Percentiles rank a stretch among this genome's conserved stretches.
These are phyloP conservation scores for Gambusia holbrooki DNA, from an alignment of 2,113 vertebrate genomes.

Conservation along the genomic window DNA sequence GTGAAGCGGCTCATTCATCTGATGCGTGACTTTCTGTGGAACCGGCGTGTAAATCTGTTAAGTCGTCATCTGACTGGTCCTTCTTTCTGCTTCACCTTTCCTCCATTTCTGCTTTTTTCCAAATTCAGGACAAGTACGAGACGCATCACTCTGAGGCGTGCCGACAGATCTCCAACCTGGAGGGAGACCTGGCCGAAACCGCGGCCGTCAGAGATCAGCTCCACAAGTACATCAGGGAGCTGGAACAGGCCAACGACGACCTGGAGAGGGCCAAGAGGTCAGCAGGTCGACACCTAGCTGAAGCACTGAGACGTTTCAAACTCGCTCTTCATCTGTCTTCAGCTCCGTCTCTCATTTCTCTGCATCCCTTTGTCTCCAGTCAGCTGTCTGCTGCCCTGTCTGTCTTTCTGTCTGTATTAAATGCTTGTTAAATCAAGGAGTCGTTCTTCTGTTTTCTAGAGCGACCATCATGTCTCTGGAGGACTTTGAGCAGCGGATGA, in stretches of 20 bases:
- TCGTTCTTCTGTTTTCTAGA: slow-evolving; percentile 61
- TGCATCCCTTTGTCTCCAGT: no score
- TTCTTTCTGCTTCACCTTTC: not conserved
- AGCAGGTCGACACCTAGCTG: not conserved
- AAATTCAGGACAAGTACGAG: slow-evolving; percentile 88
- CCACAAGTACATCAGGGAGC: slow-evolving; percentile 93
- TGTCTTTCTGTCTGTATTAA: no score
- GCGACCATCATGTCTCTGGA: slow-evolving; percentile 97
- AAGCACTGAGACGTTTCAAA: no score
- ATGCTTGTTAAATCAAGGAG: no score
- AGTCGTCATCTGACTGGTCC: not conserved
- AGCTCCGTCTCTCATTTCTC: no score
- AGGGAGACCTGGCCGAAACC: slow-evolving; percentile 90
- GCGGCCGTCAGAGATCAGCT: slow-evolving; percentile 90
- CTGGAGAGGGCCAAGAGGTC: slow-evolving; percentile 95
- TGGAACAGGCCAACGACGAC: slow-evolving; percentile 96
- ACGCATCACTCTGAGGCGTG: slow-evolving; percentile 87
- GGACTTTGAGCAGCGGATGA: slow-evolving; percentile 95
- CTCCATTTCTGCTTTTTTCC: not conserved
- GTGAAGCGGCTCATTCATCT: not conserved
- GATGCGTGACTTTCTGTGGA: not conserved
- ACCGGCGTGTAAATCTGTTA: not conserved
- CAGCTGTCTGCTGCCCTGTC: no score
- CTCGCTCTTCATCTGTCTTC: no score
- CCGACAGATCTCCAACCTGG: slow-evolving; percentile 87